These are phyloP conservation scores for Crioceris asparagi DNA, from an alignment of 2,888 invertebrate species.

Conservation along the genomic window DNA sequence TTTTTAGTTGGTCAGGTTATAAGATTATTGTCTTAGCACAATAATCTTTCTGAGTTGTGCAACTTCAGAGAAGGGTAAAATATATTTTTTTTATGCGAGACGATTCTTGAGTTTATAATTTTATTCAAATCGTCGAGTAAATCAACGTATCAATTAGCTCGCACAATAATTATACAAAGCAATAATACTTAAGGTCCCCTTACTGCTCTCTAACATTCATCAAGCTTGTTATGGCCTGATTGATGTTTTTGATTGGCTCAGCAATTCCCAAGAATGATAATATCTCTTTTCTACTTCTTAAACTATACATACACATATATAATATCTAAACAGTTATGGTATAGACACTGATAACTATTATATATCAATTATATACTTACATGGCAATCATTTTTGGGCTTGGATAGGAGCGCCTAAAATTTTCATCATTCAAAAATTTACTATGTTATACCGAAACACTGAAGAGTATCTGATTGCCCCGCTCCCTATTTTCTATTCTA, in stretches of 20 bases:
- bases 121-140: too few species aligned
- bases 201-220: slow-evolving; percentile 25
- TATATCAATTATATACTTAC: slow-evolving; percentile 21
- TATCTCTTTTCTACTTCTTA: slow-evolving; percentile 17
- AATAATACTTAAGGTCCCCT: slow-evolving; percentile 33
- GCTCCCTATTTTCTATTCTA: slow-evolving; percentile 27
- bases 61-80: slow-evolving; percentile 26
- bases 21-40: slow-evolving; percentile 43
- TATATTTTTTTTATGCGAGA: too few species aligned
- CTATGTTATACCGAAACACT: slow-evolving; percentile 18
- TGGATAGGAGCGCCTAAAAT: slow-evolving; percentile 28
- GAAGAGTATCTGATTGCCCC: slow-evolving; percentile 38
- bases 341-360: slow-evolving; percentile 24
- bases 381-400: slow-evolving; percentile 35
- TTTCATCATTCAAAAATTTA: too few species aligned
- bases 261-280: slow-evolving; percentile 34
- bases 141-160: too few species aligned
- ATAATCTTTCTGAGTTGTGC: slow-evolving; percentile 33
- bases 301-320: too few species aligned
- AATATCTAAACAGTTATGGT: slow-evolving; percentile 5
- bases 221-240: slow-evolving; percentile 27
- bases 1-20: slow-evolving; percentile 27
- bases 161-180: slow-evolving; percentile 25
- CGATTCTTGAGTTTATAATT: too few species aligned
- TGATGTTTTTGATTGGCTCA: slow-evolving; percentile 42